Evolutionary conservation across 2,888 invertebrate species (phyloP), one percentile per base, ranked within the genome.

Genomic region (Troglohyphantes excavatus): DNA sequence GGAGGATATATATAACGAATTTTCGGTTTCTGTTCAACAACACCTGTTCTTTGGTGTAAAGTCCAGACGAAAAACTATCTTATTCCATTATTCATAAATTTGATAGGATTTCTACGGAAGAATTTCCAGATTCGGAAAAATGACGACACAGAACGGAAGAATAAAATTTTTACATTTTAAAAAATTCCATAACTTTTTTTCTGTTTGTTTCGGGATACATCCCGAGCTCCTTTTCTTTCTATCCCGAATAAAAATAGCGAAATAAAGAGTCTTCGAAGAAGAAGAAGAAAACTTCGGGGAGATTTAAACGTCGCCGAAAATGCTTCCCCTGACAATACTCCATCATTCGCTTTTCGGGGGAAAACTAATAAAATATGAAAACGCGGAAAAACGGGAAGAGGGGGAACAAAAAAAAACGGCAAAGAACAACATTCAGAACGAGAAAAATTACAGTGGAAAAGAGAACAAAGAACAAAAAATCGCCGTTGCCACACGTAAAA

Each of bases 361-460:
- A 46, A 67, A 79, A 67, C 67, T 79, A 79, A 82, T 82, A 82
- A 82, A 82, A 82, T 70, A 70, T 70, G 82, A 78, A 78, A 63
- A 72, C 46, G n/a, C 17, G 33, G 39, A 19, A 68, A 63, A 68
- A 33, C 46, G n/a, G 7, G 23, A 17, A n/a, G n/a, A n/a, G 23
- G 1, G 19, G 13, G 17, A 65, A 78, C 33, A 65, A 61, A 61
- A 61, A 21, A 39, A 61, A 61, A 29, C 33, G 61, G 61, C 29
- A 21, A 0, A 63, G 21, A 61, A 76, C 17, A 53, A 53, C 17
- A 61, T 29, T 53, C 27, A 13, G 29, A 76, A 53, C 19, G 33
- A 39, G 76, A 61, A 65, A 65, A 27, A 65, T 65, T 65, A 65
- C 65, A 53, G 65, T 26, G 29, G 21, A 65, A 39, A 33, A 61